phyloP scores from a whole-genome alignment of 2,888 invertebrate genomes.

The Priapulus caudatus region DNA sequence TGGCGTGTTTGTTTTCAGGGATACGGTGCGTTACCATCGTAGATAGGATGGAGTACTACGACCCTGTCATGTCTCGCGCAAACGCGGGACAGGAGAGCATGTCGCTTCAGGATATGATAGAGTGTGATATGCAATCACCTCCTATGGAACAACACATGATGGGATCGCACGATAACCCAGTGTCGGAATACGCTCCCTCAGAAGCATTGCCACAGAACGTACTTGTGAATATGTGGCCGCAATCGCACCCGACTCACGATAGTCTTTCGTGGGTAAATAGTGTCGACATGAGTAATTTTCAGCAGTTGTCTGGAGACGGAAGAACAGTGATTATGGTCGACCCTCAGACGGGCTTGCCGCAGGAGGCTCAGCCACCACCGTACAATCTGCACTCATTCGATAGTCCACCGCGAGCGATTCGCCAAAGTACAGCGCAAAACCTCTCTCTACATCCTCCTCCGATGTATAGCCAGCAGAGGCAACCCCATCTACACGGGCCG shows the following conservation, averaged over 20 bases:
- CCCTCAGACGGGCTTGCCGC: slow-evolving; percentile 20
- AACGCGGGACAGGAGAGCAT: slow-evolving; percentile 13
- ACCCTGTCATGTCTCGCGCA: slow-evolving; percentile 6
- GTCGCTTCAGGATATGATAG: slow-evolving; percentile 73
- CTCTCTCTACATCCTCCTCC: neutral
- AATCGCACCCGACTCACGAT: slow-evolving; percentile 12
- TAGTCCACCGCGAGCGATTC: neutral
- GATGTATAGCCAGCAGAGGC: neutral
- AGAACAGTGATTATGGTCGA: slow-evolving; percentile 17
- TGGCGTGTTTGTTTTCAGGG: no score
- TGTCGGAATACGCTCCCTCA: no score
- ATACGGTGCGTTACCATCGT: no score
- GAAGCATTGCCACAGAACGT: slow-evolving; percentile 48
- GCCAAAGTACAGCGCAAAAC: no score
- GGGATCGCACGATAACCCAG: neutral
- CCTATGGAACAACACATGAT: slow-evolving; percentile 53
- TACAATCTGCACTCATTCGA: neutral
- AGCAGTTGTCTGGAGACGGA: slow-evolving; percentile 15
- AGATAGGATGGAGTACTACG: slow-evolving; percentile 20
- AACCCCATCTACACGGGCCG: slow-evolving; percentile 6
- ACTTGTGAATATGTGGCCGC: slow-evolving; percentile 45
- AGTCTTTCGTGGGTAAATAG: slow-evolving; percentile 10
- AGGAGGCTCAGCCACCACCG: neutral
- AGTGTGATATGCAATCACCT: slow-evolving; percentile 74
- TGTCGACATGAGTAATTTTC: slow-evolving; percentile 12